Base-by-base conservation (phyloP, 2,113 vertebrate genomes). In the Numida meleagris region DNA sequence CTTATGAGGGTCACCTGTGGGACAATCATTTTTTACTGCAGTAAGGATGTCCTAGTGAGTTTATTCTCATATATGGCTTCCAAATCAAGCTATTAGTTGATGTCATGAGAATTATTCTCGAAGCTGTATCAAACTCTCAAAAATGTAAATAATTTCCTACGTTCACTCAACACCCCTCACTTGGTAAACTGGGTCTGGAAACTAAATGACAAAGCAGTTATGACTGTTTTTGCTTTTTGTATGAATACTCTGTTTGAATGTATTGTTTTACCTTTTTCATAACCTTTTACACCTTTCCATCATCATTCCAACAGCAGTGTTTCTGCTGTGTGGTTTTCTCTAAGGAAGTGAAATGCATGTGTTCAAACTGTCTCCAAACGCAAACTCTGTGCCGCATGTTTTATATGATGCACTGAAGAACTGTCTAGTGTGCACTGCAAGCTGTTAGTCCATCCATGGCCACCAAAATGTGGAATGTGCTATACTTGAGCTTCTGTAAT, bases 111-210 rank as follows among this genome's bases (percentile, higher is more conserved):
- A 87, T 70, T 51, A 72, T 86, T 88, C 70, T 75, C 81, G 77
- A 86, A 83, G 34, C 85, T 77, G 24, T 80, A 50, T 88, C 59
- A 96, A 96, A 86, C 55, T 50, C 90, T 96, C 88, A 96, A 74
- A 93, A 91, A 88, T 81, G 59, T 80, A 80, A 66, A 79, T 77
- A 5, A 91, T 92, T 96, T 95, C 80, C 86, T 90, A 73, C 55
- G 45, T 43, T 93, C 85, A 34, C 58, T 95, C 68, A 89, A 55
- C 65, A 77, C 65, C 65, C 68, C 18, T 91, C 57, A 46, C 25
- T 83, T 73, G 67, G 82, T 86, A 77, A 89, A 59, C 17, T 67
- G 57, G 34, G 36, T 13, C 79, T 3, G 2, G 86, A 94, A 95
- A 91, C 36, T 34, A 74, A 89, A 48, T 27, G 48, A 19, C 67